Evolutionary conservation across 2,113 vertebrate species (phyloP).

Genomic region (Amblyopsis rosae): DNA sequence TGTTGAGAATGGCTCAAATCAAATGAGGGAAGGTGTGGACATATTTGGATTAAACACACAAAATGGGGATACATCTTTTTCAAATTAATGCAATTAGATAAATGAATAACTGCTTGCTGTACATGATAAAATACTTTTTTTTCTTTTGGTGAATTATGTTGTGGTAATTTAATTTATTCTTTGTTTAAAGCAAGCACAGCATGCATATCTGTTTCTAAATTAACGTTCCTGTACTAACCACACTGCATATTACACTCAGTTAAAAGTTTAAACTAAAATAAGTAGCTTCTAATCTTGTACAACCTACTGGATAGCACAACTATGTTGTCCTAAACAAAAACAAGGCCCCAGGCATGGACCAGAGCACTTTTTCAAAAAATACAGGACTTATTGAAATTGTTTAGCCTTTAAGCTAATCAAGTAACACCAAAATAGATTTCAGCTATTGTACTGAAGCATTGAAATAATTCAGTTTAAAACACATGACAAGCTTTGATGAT

Average conservation of each 20-base stretch:
- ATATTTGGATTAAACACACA: not conserved
- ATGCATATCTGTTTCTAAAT: no score
- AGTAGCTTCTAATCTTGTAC: constrained; percentile 9
- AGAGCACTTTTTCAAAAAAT: constrained; percentile 35
- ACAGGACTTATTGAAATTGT: constrained; percentile 5
- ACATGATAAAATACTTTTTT: constrained; percentile 7
- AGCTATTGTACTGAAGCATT: not conserved
- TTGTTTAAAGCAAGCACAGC: not conserved
- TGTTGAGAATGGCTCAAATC: constrained; percentile 52
- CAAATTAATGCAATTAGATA: not conserved
- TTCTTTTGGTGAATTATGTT: not conserved
- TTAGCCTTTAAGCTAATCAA: not conserved
- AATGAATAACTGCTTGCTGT: not conserved
- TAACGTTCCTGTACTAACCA: no score
- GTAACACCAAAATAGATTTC: no score
- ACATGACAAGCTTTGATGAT: constrained; percentile 29
- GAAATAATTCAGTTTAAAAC: constrained; percentile 32
- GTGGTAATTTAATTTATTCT: constrained; percentile 12
- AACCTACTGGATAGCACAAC: constrained; percentile 35
- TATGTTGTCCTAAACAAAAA: constrained; percentile 7
- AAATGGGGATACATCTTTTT: not conserved
- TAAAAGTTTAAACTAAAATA: constrained; percentile 28
- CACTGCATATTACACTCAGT: constrained; percentile 5
- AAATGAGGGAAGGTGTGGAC: constrained; percentile 15
- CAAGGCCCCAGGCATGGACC: constrained; percentile 17